phyloP scores from a whole-genome alignment of 35 echinoderm and acorn worm genomes.

The Ptychodera flava region DNA sequence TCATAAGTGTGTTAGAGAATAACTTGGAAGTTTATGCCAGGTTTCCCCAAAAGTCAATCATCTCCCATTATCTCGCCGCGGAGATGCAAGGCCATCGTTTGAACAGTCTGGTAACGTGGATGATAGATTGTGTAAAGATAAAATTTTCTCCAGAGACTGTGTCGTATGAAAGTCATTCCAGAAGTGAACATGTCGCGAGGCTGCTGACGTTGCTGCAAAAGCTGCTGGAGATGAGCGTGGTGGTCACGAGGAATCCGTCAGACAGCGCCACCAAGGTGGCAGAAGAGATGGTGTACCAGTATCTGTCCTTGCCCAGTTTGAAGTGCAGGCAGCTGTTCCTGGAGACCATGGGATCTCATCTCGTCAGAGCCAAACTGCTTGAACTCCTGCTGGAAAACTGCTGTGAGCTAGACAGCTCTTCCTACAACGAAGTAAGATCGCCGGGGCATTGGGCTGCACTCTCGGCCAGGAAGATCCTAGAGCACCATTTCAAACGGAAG shows the following conservation, averaged over 20 bases:
- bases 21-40: neutral
- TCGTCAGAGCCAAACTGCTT: neutral
- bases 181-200: neutral
- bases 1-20: neutral
- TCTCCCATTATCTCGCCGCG: neutral
- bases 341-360: neutral
- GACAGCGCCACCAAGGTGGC: neutral
- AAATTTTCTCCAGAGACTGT: neutral
- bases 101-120: neutral
- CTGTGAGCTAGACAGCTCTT: neutral
- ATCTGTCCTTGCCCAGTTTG: neutral
- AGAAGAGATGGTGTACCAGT: neutral
- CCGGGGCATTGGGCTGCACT: neutral
- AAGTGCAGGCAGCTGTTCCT: neutral
- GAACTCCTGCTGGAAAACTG: neutral
- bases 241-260: neutral
- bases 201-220: neutral
- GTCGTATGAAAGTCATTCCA: neutral
- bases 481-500: neutral
- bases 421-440: neutral
- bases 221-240: neutral
- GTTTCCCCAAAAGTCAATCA: neutral
- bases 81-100: neutral
- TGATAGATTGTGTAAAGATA: neutral
- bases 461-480: neutral